Conservation (phyloP, 2,113 vertebrate species). For the Nothobranchius furzeri region DNA sequence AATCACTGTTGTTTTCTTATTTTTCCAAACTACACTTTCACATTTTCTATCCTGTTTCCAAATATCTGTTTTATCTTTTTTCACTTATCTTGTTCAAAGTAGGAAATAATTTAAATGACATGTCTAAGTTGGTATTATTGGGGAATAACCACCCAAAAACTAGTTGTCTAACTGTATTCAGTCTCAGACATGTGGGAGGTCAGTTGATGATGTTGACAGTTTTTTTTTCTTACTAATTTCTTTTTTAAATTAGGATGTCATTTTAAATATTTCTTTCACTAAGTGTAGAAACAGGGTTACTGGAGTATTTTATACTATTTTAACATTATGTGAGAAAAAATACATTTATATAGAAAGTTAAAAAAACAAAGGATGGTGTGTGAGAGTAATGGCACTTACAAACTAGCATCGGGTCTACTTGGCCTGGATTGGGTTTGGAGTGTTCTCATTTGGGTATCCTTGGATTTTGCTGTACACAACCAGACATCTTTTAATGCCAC, state of each 20-base stretch:
- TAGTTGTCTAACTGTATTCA: neutral
- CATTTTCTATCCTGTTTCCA: neutral
- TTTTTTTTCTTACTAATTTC: neutral
- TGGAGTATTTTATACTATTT: too few species aligned
- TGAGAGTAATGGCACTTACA: too few species aligned
- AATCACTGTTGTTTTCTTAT: neutral
- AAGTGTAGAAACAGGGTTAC: too few species aligned
- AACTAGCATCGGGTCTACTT: too few species aligned
- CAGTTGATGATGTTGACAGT: slow-evolving; percentile 11
- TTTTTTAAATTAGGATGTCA: neutral
- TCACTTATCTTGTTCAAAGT: neutral
- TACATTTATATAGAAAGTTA: too few species aligned
- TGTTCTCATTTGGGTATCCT: too few species aligned
- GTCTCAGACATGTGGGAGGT: neutral
- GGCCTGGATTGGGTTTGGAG: too few species aligned
- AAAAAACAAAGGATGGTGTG: too few species aligned
- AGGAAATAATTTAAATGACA: neutral
- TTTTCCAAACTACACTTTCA: neutral
- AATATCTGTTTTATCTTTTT: neutral
- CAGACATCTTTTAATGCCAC: too few species aligned
- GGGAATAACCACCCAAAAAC: neutral
- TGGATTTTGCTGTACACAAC: too few species aligned
- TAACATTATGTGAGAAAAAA: too few species aligned
- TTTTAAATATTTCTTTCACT: accelerated
- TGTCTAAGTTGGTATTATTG: neutral